These are phyloP conservation scores for Lissonota sp. DNA, from an alignment of 2,888 invertebrate genomes.

Conservation along the genomic window DNA sequence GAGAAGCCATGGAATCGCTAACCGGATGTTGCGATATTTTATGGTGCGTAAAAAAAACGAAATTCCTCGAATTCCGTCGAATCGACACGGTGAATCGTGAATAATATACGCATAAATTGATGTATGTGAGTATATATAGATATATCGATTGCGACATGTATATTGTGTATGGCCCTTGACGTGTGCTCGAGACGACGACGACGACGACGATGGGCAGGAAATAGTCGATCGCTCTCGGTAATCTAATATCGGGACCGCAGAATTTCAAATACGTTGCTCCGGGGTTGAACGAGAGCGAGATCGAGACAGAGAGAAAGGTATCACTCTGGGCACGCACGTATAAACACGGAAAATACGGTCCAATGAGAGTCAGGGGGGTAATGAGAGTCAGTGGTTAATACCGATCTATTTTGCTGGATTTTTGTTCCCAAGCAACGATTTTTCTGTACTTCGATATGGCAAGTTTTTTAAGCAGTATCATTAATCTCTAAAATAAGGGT, in stretches of 20 bases:
- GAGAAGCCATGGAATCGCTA: not conserved
- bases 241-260: conserved; percentile 73
- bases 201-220: conserved; percentile 70
- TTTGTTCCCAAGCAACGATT: too few species aligned
- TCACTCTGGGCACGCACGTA: conserved; percentile 46
- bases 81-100: conserved; percentile 47
- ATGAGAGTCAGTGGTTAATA: too few species aligned
- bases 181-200: conserved; percentile 52
- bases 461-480: too few species aligned
- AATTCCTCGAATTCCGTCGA: conserved; percentile 43
- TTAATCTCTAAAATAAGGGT: too few species aligned
- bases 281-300: conserved; percentile 35
- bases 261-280: conserved; percentile 64
- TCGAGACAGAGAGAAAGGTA: conserved; percentile 34
- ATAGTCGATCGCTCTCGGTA: conserved; percentile 73
- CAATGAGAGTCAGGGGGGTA: too few species aligned
- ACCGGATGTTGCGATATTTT: conserved; percentile 49
- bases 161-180: conserved; percentile 52
- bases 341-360: conserved; percentile 6
- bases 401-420: too few species aligned
- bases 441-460: too few species aligned
- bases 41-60: conserved; percentile 20
- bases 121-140: conserved; percentile 2
- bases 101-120: conserved; percentile 26
- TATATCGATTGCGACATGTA: not conserved